Percentiles rank a stretch among this genome's conserved stretches.
Conservation (phyloP, 2,113 vertebrate genomes). For the Pygoscelis antarcticus region DNA sequence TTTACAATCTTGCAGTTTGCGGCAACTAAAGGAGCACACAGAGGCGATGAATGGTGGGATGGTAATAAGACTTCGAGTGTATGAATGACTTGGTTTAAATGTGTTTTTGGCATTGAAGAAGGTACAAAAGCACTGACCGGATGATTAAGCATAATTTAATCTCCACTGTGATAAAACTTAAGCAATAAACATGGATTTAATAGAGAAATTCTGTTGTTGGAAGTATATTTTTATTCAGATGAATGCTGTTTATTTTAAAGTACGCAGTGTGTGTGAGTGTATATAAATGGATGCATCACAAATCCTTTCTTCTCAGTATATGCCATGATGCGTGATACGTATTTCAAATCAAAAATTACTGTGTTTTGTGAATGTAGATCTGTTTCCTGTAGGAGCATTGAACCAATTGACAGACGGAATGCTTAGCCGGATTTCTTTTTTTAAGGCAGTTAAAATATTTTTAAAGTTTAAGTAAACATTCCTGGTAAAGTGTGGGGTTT, state of each 20-base stretch:
- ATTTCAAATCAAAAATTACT: background rate
- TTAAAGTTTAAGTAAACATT: fast-evolving
- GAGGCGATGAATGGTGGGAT: slow-evolving; percentile 83
- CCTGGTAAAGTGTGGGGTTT: background rate
- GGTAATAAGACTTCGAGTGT: slow-evolving; percentile 71
- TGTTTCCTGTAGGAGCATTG: background rate
- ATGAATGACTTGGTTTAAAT: slow-evolving; percentile 71
- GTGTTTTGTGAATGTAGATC: fast-evolving
- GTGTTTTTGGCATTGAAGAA: slow-evolving; percentile 73
- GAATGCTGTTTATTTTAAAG: background rate
- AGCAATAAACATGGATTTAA: slow-evolving; percentile 82
- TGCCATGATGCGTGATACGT: fast-evolving
- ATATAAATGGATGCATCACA: background rate
- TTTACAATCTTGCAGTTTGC: slow-evolving; percentile 72
- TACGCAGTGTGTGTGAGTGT: background rate
- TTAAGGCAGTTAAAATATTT: background rate
- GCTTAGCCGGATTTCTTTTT: background rate
- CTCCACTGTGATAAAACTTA: slow-evolving; percentile 79
- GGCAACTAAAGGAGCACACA: slow-evolving; percentile 55
- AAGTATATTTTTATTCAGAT: slow-evolving; percentile 60
- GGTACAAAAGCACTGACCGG: slow-evolving; percentile 74
- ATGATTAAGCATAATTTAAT: slow-evolving; percentile 76
- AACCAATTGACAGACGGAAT: background rate
- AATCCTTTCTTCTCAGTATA: background rate
- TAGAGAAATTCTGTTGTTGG: slow-evolving; percentile 71